Percentiles rank a stretch among this genome's conserved stretches.
Conservation (phyloP, 2,113 vertebrate species). For the Chloebia gouldiae region DNA sequence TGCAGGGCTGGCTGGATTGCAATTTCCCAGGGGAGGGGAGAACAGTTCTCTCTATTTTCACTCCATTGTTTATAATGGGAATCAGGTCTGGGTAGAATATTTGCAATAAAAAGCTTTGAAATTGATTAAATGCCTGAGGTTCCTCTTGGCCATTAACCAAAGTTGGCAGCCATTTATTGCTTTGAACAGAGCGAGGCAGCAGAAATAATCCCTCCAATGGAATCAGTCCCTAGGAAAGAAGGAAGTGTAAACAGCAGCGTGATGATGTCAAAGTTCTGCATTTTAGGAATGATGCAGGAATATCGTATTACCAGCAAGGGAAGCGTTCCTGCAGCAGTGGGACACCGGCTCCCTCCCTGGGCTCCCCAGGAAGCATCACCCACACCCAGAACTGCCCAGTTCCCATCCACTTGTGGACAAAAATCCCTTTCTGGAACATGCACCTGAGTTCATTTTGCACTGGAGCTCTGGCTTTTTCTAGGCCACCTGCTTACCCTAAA, state of each 20-base stretch:
- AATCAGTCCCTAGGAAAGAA: neutral
- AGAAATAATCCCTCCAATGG: conserved; percentile 37
- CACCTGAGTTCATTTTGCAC: neutral
- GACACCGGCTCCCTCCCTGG: neutral
- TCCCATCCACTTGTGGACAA: accelerated
- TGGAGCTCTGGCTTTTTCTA: neutral
- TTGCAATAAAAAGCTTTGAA: conserved; percentile 40
- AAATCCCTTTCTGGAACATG: neutral
- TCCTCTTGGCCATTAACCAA: conserved; percentile 57
- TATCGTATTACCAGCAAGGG: neutral
- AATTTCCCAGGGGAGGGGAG: neutral
- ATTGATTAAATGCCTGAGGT: conserved; percentile 51
- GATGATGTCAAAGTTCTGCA: neutral
- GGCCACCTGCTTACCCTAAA: neutral
- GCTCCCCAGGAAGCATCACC: neutral
- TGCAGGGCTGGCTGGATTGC: neutral
- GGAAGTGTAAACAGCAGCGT: neutral
- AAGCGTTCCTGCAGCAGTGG: neutral
- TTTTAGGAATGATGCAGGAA: neutral
- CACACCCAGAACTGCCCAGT: accelerated
- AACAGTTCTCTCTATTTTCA: neutral
- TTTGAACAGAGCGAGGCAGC: conserved; percentile 2
- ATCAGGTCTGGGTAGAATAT: conserved; percentile 15
- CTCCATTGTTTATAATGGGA: neutral
- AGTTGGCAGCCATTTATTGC: conserved; percentile 50